Evolutionary conservation across 2,888 invertebrate genomes (phyloP), one percentile per base, ranked within the genome.

Genomic region (Zaprionus obscuricornis): DNA sequence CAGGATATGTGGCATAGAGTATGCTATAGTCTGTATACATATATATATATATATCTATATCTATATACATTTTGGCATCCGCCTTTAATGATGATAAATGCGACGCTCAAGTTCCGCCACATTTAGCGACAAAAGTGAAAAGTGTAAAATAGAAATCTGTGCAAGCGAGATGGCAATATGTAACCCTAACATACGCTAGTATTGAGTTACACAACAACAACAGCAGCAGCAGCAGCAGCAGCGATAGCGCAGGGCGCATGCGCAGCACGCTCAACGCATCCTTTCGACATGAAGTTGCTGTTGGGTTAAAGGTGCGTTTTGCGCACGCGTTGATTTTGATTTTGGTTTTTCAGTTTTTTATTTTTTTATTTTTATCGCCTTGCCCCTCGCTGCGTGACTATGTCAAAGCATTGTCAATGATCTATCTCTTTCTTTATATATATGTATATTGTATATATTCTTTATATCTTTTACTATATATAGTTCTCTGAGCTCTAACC

Each of bases 61-160:
- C 14, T 3, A 10, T n/a, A 24, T 10, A 24, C 10, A 43, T 39
- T 17, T 40, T 67, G 13, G 54, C 45, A 14, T 56, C 52, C 59
- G 78, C 79, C 86, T 77, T 67, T 85, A 82, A 82, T 86, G 81
- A 86, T 86, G 86, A 82, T 86, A 86, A 82, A 82, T 82, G 85
- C 78, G 78, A 46, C 49, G 58, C 51, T 58, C 42, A 74, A 77
- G 81, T 82, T 82, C 81, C 85, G 85, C 75, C 81, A 82, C 81
- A 86, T 82, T 86, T 82, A 71, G 71, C 66, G 64, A 83, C 76
- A 71, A 42, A 62, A 71, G 57, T 49, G 40, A 10, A 6, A 13
- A 33, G 31, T 34, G 18, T 2, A 7, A 17, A 13, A 8, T 29
- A 5, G 29, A 31, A n/a, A n/a, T n/a, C n/a, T n/a, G 39, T 24